Base-by-base conservation (phyloP, 2,888 invertebrate species). In the Glyphotaelius pellucidus region DNA sequence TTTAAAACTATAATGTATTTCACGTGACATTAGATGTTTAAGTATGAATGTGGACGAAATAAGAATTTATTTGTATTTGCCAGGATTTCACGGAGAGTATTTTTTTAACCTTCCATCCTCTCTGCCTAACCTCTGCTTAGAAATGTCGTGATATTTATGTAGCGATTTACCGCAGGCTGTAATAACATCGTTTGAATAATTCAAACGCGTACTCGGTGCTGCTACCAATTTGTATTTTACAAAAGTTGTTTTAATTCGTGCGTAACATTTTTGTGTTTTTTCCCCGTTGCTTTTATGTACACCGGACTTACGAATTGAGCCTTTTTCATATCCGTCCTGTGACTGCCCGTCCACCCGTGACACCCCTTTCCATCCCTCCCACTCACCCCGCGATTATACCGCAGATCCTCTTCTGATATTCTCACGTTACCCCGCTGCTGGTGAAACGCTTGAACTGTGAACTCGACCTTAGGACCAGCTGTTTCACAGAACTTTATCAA, bases 311-410 rank as follows among this genome's bases (percentile, higher is more conserved):
- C 7, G 67, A 67, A 25, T 67, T n/a, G n/a, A n/a, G 67, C 67
- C 30, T 86, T 86, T 86, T 86, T 42, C 47, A 42, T 52, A 86
- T 86, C 86, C 86, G 86, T 52, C 86, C 86, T 42, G 86, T 19
- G 47, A 30, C 42, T 52, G 67, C 25, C 42, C 86, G 42, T 30
- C 47, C 86, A 52, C 42, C 86, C 47, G 47, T 52, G 35, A 42
- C 86, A 86, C 42, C 42, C 47, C 38, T 11, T 86, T 42, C 30
- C 30, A 25, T 12, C 47, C 86, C 67, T 25, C 67, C 52, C 15
- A 15, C 52, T 25, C 67, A 67, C 83, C 83, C 32, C 31, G 4
- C 35, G 83, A 83, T 83, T 83, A 83, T 32, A 83, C 31, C 83
- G 32, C 35, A 83, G 83, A 83, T 31, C 83, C 83, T 83, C 19